Conservation (phyloP, 2,797 vertebrate genomes). For the Enteromius unitaeniatus region DNA sequence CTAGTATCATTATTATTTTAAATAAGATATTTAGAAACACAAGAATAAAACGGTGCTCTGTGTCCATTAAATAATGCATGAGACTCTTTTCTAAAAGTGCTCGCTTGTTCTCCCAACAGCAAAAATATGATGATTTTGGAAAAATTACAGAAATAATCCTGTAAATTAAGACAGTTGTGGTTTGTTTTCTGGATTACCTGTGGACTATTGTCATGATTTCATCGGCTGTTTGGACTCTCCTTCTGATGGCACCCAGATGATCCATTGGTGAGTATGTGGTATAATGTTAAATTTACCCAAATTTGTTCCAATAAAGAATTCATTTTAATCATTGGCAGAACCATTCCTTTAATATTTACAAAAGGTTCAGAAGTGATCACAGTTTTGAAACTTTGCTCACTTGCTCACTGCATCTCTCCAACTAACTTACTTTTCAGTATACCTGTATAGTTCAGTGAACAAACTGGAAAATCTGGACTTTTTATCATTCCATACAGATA, state of each 20-base stretch:
- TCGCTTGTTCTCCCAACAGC: neutral
- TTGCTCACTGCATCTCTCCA: neutral
- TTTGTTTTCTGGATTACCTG: neutral
- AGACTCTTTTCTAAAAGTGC: neutral
- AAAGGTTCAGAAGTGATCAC: neutral
- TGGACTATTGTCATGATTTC: neutral
- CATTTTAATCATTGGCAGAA: neutral
- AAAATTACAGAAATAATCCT: neutral
- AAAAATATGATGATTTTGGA: neutral
- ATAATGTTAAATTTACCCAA: neutral
- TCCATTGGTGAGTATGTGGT: neutral
- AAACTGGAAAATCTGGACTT: neutral
- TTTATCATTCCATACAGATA: neutral
- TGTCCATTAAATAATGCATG: no score
- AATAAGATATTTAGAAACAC: no score
- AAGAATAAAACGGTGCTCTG: no score
- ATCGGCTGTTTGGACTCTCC: neutral
- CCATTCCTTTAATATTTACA: neutral
- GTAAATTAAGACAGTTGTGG: neutral
- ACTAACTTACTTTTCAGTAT: neutral
- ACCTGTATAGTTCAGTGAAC: neutral
- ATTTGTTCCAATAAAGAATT: neutral
- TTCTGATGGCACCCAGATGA: neutral
- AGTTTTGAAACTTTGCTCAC: neutral
- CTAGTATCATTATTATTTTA: no score